These are phyloP conservation scores for Crossocerus cetratus DNA, from an alignment of 2,888 invertebrate genomes.

Conservation along the genomic window DNA sequence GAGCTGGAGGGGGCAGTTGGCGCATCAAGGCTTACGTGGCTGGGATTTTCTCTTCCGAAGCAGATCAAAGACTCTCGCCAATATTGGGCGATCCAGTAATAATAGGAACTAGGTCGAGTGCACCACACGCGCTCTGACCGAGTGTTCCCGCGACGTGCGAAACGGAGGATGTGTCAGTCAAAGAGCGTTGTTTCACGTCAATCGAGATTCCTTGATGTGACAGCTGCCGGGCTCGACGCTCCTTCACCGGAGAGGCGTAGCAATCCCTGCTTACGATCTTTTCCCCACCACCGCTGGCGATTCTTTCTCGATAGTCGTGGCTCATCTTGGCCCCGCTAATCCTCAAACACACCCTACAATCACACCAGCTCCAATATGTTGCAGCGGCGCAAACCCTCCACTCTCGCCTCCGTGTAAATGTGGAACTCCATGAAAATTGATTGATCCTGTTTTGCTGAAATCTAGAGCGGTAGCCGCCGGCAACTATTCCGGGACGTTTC, in stretches of 20 bases:
- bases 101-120: constrained; percentile 56
- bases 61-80: constrained; percentile 21
- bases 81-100: constrained; percentile 37
- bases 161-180: constrained; percentile 57
- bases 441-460: too few species aligned
- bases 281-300: constrained; percentile 33
- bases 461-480: too few species aligned
- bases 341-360: too few species aligned
- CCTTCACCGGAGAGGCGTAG: constrained; percentile 21
- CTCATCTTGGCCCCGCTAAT: too few species aligned
- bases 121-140: constrained; percentile 21
- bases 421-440: neutral
- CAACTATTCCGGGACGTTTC: too few species aligned
- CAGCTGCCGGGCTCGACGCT: constrained; percentile 30
- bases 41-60: neutral
- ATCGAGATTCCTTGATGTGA: constrained; percentile 37
- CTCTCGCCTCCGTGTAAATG: too few species aligned
- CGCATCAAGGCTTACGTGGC: neutral
- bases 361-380: too few species aligned
- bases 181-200: constrained; percentile 41
- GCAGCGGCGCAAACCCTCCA: too few species aligned
- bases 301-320: constrained; percentile 31
- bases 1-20: too few species aligned
- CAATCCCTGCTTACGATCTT: neutral
- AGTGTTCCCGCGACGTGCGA: constrained; percentile 14